Base-by-base conservation (phyloP, 35 echinoderm and acorn worm species). In the Ophioderma brevispina region DNA sequence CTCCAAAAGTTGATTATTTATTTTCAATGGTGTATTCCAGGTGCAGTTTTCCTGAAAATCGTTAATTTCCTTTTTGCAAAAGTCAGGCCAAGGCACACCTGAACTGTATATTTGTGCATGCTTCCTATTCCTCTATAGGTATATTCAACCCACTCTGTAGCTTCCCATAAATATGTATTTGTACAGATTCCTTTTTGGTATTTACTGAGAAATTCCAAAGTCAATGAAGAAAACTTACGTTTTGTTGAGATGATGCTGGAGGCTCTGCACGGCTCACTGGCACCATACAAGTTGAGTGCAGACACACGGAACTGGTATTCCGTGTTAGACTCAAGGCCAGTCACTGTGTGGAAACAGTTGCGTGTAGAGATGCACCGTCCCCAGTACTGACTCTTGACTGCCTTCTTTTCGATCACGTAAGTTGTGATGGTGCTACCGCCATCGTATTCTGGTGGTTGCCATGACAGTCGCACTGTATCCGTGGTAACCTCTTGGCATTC, bases 301-400 rank as follows among this genome's bases (percentile, higher is more conserved):
- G 84, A 84, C 0, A 95, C 88, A 1, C 97, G 77, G 91, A 99
- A 99, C 37, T 94, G 94, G 84, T 99, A 99, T 40, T 99, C 87
- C 0, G 97, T 93, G 50, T 95, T 91, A 80, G 93, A 75, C 39
- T 90, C 91, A n/a, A 99, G 88, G 0, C 92, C 92, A 46, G 89
- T 82, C 15, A 99, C 83, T 19, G 91, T 94, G 32, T 90, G 87
- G 42, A 89, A 95, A 30, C 82, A 88, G 84, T 99, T 99, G 49
- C 89, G 88, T 33, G 90, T 95, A 28, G 91, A 91, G 43, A 99
- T 76, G 30, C 82, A 89, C 40, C 97, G 80, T 35, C 87, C 91
- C 97, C 97, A 99, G 35, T 78, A 78, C 28, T 55, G 82, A 1
- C 80, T 38, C 25, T 80, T 91, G 2, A 43, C 87, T 36, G 95